phyloP scores from a whole-genome alignment of 1,140 invertebrate species.

The Littorina saxatilis region DNA sequence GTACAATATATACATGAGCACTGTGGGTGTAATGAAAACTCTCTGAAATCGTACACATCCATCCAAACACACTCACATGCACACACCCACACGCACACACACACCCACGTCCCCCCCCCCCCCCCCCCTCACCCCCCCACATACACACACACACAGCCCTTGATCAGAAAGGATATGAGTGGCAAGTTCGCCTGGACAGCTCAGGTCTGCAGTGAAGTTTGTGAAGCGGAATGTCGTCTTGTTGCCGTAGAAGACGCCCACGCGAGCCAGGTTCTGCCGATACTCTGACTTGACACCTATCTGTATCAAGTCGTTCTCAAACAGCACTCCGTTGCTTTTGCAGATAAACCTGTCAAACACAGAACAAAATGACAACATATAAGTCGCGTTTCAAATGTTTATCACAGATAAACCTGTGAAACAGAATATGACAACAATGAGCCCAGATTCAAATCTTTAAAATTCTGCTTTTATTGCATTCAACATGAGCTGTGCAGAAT shows the following conservation, averaged over 20 bases:
- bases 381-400: too few species aligned
- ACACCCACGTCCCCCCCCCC: too few species aligned
- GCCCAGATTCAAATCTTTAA: too few species aligned
- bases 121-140: background rate
- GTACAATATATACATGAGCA: too few species aligned
- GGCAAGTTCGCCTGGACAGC: slow-evolving; percentile 56
- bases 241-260: slow-evolving; percentile 98
- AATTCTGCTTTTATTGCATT: too few species aligned
- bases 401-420: too few species aligned
- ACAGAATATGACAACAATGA: too few species aligned
- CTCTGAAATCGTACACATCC: too few species aligned
- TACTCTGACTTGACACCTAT: slow-evolving; percentile 98
- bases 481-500: too few species aligned
- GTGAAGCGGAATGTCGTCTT: slow-evolving; percentile 91
- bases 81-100: too few species aligned
- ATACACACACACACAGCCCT: background rate
- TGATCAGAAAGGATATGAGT: slow-evolving; percentile 63
- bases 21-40: too few species aligned
- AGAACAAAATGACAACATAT: background rate
- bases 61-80: too few species aligned
- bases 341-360: slow-evolving; percentile 87
- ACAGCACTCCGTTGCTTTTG: slow-evolving; percentile 92
- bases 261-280: slow-evolving; percentile 94
- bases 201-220: slow-evolving; percentile 69
- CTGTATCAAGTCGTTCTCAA: slow-evolving; percentile 98